phyloP scores from a whole-genome alignment of 2,888 invertebrate genomes.

The Diaprepes abbreviatus region DNA sequence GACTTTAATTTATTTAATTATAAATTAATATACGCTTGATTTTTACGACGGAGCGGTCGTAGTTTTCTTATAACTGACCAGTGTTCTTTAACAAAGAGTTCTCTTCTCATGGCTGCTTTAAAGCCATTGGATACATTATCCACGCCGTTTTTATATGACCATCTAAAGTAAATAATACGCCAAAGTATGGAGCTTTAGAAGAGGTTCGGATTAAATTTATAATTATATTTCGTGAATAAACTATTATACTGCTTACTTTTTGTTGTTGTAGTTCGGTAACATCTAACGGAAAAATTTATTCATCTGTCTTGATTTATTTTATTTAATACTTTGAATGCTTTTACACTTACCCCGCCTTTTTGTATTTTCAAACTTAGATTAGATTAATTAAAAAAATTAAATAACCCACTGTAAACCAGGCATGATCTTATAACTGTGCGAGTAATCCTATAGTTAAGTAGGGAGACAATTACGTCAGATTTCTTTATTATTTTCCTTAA shows the following conservation, averaged over 20 bases:
- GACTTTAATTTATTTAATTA: too few species aligned
- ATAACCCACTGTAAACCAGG: too few species aligned
- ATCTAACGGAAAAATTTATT: conserved; percentile 35
- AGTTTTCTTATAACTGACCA: conserved; percentile 46
- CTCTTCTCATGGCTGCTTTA: conserved; percentile 66
- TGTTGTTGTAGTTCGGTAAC: conserved; percentile 34
- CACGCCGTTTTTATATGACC: conserved; percentile 60
- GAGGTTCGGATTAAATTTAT: conserved; percentile 39
- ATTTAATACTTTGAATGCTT: conserved; percentile 4
- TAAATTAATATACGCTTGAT: too few species aligned
- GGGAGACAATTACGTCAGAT: too few species aligned
- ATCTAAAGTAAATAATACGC: conserved; percentile 56
- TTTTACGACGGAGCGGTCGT: conserved; percentile 11
- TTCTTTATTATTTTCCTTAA: too few species aligned
- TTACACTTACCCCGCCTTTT: neutral
- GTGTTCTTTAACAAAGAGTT: conserved; percentile 59
- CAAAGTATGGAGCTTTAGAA: conserved; percentile 33
- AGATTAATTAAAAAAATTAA: too few species aligned
- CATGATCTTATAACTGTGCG: too few species aligned
- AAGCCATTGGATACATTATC: conserved; percentile 64
- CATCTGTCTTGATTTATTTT: conserved; percentile 10
- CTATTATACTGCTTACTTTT: conserved; percentile 42
- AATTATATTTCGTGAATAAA: conserved; percentile 47
- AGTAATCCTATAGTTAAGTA: too few species aligned
- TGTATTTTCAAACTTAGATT: neutral